Evolutionary conservation across 2,113 vertebrate genomes (phyloP).

Genomic region (Mesoclemmys tuberculata): DNA sequence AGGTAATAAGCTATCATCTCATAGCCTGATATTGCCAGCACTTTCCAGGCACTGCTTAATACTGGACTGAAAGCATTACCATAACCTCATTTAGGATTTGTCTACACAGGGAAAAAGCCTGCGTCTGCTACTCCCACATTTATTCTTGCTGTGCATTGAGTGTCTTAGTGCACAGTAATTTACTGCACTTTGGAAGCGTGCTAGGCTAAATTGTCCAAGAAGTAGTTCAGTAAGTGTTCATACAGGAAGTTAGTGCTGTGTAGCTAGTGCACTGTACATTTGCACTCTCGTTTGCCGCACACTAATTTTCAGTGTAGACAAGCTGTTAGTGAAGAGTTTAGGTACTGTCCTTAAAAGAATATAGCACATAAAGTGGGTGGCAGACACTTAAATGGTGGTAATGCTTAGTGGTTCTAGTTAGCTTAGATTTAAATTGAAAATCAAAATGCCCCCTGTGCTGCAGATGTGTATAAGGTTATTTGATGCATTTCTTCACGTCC

Average conservation of each 20-base stretch:
- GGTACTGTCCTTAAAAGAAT: conserved; percentile 31
- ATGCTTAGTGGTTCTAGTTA: conserved; percentile 46
- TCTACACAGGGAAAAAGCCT: not conserved
- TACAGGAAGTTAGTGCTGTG: not conserved
- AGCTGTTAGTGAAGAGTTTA: conserved; percentile 3
- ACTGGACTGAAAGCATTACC: not conserved
- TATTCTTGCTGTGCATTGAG: not conserved
- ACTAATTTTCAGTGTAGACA: not conserved
- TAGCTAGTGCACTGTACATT: not conserved
- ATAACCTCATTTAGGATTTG: not conserved
- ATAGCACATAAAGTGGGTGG: conserved; percentile 60
- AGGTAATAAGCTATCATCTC: not conserved
- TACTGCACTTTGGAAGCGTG: not conserved
- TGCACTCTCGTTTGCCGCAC: not conserved
- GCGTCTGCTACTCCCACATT: not conserved
- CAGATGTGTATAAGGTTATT: conserved; percentile 61
- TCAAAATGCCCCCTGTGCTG: conserved; percentile 38
- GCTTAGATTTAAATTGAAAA: conserved; percentile 46
- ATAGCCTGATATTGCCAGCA: conserved; percentile 19
- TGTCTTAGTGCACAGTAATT: not conserved
- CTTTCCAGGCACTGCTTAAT: not conserved
- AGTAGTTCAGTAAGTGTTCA: not conserved
- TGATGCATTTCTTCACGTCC: conserved; percentile 29
- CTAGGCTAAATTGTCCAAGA: not conserved
- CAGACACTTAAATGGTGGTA: conserved; percentile 46